Base-by-base conservation (phyloP, 2,113 vertebrate species). In the Callochromis pleurospilus region DNA sequence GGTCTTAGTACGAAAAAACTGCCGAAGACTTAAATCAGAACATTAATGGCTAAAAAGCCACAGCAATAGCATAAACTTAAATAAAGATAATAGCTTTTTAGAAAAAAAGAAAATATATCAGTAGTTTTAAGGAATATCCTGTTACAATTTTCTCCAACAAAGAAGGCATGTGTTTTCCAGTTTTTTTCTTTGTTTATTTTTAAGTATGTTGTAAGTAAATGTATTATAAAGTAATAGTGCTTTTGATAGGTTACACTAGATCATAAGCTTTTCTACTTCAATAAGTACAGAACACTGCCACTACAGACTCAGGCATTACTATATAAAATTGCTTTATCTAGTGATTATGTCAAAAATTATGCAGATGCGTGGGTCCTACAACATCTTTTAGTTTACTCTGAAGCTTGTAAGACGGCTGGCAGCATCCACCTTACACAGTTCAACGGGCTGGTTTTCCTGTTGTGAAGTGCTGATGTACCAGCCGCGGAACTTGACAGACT, bases 391-490 rank as follows among this genome's bases (percentile, higher is more conserved):
- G 55, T 19, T 75, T 0, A 92, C n/a, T 2, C 1, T 84, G 90
- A 96, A 96, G 14, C 0, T 1, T 6, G 5, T 89, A 56, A 45
- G 3, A 1, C 84, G 81, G 1, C 0, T 1, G 9, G 0, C 0
- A 1, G 38, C 0, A 15, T 81, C 47, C 4, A 19, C 5, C 2
- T 6, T 0, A 7, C 91, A 89, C 91, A 96, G 93, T 3, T 95
- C 91, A 89, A 96, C 73, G 0, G 24, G 53, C 24, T 86, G 17
- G 6, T 15, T 3, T 0, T 93, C 86, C 0, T 24, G 3, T 9
- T 58, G 13, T 1, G 91, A 88, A 0, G 95, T 96, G 86, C 92
- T 94, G 84, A 96, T 96, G 79, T 89, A 96, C 95, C 96, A 96
- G 5, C 93, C 90, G 0, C 4, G 75, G 36, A 21, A 94, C 62